Percentiles rank a stretch among this genome's conserved stretches.
Evolutionary conservation across 2,797 vertebrate genomes (phyloP).

Genomic region (Trachurus trachurus): DNA sequence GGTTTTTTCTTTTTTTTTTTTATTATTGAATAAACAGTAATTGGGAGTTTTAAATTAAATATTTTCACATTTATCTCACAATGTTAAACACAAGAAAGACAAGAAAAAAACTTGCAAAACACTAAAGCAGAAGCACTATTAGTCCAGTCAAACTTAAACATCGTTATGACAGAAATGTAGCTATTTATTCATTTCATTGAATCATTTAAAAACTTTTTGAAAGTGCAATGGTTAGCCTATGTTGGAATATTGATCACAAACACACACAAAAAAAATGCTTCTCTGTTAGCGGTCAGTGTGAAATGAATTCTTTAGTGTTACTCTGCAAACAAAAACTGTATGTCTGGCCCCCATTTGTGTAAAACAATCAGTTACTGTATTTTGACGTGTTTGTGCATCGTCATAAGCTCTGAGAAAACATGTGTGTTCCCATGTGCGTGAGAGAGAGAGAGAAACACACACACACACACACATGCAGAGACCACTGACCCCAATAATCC

Average conservation of each 20-base stretch:
- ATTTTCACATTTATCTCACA: neutral
- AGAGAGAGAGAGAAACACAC: slow-evolving; percentile 21
- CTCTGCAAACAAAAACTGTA: slow-evolving; percentile 1
- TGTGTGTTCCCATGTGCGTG: slow-evolving; percentile 36
- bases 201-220: neutral
- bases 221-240: neutral
- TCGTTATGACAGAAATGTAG: neutral
- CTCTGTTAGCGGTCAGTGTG: neutral
- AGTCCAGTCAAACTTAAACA: neutral
- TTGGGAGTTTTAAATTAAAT: too few relatives aligned
- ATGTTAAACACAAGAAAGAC: neutral
- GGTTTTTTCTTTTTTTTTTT: too few relatives aligned
- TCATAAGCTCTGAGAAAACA: slow-evolving; percentile 48
- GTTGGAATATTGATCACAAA: too few relatives aligned
- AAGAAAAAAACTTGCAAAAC: neutral
- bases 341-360: slow-evolving; percentile 31
- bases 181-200: neutral
- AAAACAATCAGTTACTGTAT: slow-evolving; percentile 21
- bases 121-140: neutral
- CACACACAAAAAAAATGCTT: neutral
- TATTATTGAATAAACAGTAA: too few relatives aligned
- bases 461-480: slow-evolving; percentile 46
- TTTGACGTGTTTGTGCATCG: slow-evolving; percentile 29
- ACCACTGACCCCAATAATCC: slow-evolving; percentile 83
- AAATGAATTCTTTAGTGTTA: neutral